Evolutionary conservation across 2,888 invertebrate genomes (phyloP).

Genomic region (Periphyllus acericola): DNA sequence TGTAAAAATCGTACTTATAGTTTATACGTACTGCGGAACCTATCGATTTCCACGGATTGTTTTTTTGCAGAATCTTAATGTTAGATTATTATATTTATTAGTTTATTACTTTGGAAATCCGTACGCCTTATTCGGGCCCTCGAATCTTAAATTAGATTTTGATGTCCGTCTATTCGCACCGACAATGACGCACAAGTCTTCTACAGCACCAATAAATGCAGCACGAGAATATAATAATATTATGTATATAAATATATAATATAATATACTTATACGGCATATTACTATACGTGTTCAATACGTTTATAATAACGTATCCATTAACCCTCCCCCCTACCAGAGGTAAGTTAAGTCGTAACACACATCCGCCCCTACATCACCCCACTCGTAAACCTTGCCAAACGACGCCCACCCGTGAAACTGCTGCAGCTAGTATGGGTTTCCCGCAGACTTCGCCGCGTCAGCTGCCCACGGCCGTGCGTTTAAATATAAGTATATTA

Average conservation of each 20-base stretch:
- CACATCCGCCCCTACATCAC: neutral
- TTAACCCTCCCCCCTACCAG: neutral
- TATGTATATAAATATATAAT: no score
- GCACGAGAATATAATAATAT: neutral
- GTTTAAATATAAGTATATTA: neutral
- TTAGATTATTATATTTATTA: neutral
- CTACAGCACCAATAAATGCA: neutral
- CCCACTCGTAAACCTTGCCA: conserved; percentile 14
- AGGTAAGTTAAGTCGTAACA: neutral
- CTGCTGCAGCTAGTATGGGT: neutral
- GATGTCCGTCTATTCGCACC: neutral
- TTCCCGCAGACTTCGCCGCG: neutral
- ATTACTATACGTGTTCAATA: neutral
- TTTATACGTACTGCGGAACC: no score
- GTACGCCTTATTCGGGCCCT: neutral
- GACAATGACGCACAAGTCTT: neutral
- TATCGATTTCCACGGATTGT: neutral
- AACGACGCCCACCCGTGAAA: conserved; percentile 6
- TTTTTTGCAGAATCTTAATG: neutral
- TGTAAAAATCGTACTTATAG: neutral
- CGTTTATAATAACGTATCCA: neutral
- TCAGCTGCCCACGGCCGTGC: neutral
- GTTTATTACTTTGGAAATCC: neutral
- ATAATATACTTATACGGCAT: neutral
- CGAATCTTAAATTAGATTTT: neutral